Evolutionary conservation across 2,888 invertebrate species (phyloP).

Genomic region (Asteroscopus sphinx): DNA sequence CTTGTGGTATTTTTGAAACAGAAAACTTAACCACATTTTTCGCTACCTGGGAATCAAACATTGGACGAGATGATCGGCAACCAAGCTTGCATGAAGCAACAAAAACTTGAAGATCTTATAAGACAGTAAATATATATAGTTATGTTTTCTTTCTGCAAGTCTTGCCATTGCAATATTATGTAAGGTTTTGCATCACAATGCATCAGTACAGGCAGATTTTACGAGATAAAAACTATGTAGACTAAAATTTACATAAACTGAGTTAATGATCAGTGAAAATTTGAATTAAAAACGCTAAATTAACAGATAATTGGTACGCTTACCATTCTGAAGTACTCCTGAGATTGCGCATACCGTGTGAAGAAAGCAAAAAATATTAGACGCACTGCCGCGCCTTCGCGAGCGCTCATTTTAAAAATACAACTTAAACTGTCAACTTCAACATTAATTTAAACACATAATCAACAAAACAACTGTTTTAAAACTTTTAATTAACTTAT

Average conservation of each 20-base stretch:
- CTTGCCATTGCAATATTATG: constrained; percentile 23
- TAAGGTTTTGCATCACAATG: constrained; percentile 34
- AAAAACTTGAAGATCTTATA: constrained; percentile 18
- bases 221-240: no score
- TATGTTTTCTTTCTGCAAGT: constrained; percentile 21
- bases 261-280: constrained; percentile 25
- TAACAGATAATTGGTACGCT: constrained; percentile 62
- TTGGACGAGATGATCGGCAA: neutral
- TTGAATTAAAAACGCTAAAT: constrained; percentile 31
- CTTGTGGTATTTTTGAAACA: no score
- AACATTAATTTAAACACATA: constrained; percentile 45
- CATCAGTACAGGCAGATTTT: no score
- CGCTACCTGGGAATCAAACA: neutral
- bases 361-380: constrained; percentile 80
- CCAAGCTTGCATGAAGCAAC: neutral
- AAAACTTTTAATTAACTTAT: constrained; percentile 19
- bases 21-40: no score
- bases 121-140: constrained; percentile 24
- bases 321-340: constrained; percentile 85
- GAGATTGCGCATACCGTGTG: constrained; percentile 76
- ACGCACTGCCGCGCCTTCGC: constrained; percentile 61
- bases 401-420: constrained; percentile 69
- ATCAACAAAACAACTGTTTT: constrained; percentile 15
- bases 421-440: constrained; percentile 58
- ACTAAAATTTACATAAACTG: constrained; percentile 33